Percentiles rank a stretch among this genome's conserved stretches.
Conservation (phyloP, 2,888 invertebrate genomes). For the Hirtodrosophila cameraria region DNA sequence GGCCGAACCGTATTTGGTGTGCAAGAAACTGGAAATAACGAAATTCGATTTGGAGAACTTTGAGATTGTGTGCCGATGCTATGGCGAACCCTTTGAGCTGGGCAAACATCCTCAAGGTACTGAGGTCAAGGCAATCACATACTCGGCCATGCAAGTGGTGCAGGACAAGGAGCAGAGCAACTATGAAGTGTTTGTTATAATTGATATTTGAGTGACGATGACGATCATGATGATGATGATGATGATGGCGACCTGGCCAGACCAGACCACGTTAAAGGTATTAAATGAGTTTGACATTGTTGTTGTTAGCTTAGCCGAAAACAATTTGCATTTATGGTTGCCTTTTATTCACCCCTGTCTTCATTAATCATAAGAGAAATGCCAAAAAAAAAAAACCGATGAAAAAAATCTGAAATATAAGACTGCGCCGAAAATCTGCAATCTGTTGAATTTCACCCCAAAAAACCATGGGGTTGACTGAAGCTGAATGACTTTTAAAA, state of each 20-base stretch:
- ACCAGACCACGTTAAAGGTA: conserved; percentile 30
- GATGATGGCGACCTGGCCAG: neutral
- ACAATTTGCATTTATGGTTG: conserved; percentile 40
- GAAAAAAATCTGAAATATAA: conserved; percentile 23
- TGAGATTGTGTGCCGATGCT: conserved; percentile 91
- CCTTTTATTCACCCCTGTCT: conserved; percentile 58
- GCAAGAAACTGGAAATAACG: conserved; percentile 93
- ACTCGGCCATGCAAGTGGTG: conserved; percentile 98
- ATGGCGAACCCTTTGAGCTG: conserved; percentile 97
- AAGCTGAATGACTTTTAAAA: conserved; percentile 65
- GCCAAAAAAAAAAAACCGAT: conserved; percentile 42
- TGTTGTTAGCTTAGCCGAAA: conserved; percentile 19
- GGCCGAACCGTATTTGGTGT: conserved; percentile 95
- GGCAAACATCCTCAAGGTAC: conserved; percentile 98
- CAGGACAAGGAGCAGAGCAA: conserved; percentile 88
- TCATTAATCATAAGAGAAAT: conserved; percentile 72
- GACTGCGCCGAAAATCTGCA: conserved; percentile 61
- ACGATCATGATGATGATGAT: conserved; percentile 1
- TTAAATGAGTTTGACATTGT: conserved; percentile 49
- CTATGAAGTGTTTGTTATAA: conserved; percentile 97
- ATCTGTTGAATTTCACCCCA: conserved; percentile 56
- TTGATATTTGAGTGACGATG: conserved; percentile 90
- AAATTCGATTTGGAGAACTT: conserved; percentile 94
- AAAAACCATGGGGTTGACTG: conserved; percentile 34
- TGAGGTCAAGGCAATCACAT: conserved; percentile 99